These are phyloP conservation scores for Paratrypauchen microcephalus DNA, from an alignment of 2,797 vertebrate genomes.

Conservation along the genomic window DNA sequence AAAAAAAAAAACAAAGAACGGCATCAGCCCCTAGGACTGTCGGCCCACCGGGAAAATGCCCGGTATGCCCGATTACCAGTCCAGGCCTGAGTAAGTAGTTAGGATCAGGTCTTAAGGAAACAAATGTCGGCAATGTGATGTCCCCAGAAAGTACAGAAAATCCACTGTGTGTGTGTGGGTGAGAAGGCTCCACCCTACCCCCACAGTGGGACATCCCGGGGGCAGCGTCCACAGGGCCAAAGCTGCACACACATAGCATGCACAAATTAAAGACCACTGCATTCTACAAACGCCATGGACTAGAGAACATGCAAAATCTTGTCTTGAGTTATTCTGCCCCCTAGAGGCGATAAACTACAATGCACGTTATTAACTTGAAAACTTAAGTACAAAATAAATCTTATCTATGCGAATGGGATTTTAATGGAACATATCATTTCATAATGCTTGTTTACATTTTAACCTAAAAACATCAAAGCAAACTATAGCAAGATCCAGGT, in stretches of 20 bases:
- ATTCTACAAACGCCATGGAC: no score
- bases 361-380: not conserved
- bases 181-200: conserved; percentile 47
- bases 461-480: not conserved
- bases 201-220: conserved; percentile 37
- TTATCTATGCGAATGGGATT: not conserved
- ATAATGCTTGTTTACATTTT: not conserved
- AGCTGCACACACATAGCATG: not conserved
- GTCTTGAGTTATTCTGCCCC: conserved; percentile 50
- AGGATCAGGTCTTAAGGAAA: not conserved
- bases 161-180: conserved; percentile 34
- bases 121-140: not conserved
- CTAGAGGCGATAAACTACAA: conserved; percentile 49
- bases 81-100: no score
- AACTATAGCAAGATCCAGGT: not conserved
- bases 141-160: not conserved
- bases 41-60: no score
- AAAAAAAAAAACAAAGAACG: no score
- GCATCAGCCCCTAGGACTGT: no score
- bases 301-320: not conserved
- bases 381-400: not conserved
- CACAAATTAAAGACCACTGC: conserved; percentile 3
- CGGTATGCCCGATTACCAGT: no score
- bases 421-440: not conserved
- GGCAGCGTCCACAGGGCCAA: conserved; percentile 1